These are phyloP conservation scores for Cephus pulcher DNA, from an alignment of 2,888 invertebrate species.

Conservation along the genomic window DNA sequence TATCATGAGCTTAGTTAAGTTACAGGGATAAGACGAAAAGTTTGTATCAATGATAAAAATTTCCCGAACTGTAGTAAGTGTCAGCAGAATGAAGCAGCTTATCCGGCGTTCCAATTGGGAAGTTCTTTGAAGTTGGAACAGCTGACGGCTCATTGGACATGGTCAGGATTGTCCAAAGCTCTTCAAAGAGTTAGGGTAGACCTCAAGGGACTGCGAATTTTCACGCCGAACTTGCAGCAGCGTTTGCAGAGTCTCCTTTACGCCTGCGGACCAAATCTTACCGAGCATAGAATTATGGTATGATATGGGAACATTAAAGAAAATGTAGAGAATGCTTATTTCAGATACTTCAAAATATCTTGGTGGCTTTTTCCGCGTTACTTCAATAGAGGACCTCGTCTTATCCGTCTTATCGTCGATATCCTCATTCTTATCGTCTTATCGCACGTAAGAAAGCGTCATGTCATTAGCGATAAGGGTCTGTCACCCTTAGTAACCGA, in stretches of 20 bases:
- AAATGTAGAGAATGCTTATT: background rate
- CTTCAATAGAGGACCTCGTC: background rate
- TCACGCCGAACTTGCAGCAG: conserved; percentile 71
- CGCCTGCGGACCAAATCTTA: conserved; percentile 73
- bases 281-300: conserved; percentile 70
- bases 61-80: conserved; percentile 71
- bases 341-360: background rate
- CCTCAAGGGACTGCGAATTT: conserved; percentile 70
- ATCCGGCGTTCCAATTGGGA: conserved; percentile 78
- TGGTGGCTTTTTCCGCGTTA: background rate
- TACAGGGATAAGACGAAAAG: background rate
- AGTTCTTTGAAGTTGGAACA: conserved; percentile 78
- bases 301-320: background rate
- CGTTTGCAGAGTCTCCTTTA: conserved; percentile 72
- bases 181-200: conserved; percentile 68
- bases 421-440: background rate
- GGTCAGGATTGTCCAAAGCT: conserved; percentile 67
- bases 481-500: background rate
- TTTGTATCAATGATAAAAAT: background rate
- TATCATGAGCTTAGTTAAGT: background rate
- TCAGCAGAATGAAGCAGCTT: conserved; percentile 78
- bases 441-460: background rate
- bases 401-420: background rate
- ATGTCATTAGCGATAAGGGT: conserved; percentile 4
- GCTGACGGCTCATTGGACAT: conserved; percentile 74